phyloP scores from a whole-genome alignment of 2,888 invertebrate genomes.

The Scelioninae gen. 2 region DNA sequence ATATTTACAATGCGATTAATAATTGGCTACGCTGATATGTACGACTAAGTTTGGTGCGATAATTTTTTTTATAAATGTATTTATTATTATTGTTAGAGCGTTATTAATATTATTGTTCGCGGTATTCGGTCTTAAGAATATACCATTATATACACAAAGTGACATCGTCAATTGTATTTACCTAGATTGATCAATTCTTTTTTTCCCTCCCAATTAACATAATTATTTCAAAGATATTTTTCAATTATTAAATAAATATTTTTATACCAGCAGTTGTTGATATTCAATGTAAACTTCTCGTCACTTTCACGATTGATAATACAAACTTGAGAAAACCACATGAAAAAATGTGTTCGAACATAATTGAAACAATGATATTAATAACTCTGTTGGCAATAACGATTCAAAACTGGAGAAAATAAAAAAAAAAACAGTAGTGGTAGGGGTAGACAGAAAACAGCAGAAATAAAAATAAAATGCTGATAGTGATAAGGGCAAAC shows the following conservation, averaged over 20 bases:
- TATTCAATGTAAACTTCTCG: background rate
- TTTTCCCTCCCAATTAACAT: too few relatives aligned
- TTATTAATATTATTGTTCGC: constrained; percentile 27
- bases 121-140: background rate
- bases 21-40: constrained; percentile 14
- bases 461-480: constrained; percentile 46
- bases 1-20: constrained; percentile 3
- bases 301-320: background rate
- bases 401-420: too few relatives aligned
- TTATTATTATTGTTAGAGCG: constrained; percentile 14
- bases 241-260: constrained; percentile 9
- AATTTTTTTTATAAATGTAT: constrained; percentile 13
- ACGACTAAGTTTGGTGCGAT: constrained; percentile 13
- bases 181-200: background rate
- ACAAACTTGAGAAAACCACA: constrained; percentile 32
- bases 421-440: constrained; percentile 34
- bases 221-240: background rate
- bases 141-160: background rate
- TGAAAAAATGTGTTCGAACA: constrained; percentile 36
- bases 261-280: constrained; percentile 9
- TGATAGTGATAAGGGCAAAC: constrained; percentile 53
- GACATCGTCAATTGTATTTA: constrained; percentile 1
- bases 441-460: constrained; percentile 45
- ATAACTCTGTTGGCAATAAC: constrained; percentile 23
- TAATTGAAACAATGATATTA: constrained; percentile 32